Conservation (phyloP, 2,113 vertebrate genomes). For the Nanorana parkeri region DNA sequence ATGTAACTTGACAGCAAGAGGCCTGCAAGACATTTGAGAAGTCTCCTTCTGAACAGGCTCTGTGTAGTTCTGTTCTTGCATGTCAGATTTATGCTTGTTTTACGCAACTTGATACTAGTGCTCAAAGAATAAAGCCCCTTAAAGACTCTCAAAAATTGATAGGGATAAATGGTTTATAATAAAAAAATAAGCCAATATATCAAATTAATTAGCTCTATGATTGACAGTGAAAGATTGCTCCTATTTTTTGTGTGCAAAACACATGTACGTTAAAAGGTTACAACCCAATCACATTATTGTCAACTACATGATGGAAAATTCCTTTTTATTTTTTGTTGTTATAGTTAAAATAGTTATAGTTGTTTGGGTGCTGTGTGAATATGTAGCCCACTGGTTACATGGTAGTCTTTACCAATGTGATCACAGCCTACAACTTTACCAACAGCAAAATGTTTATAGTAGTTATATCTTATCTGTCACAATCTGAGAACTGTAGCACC, state of each 20-base stretch:
- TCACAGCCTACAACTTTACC: background rate
- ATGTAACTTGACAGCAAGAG: slow-evolving; percentile 71
- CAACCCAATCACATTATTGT: too few relatives aligned
- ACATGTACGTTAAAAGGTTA: background rate
- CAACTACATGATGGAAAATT: too few relatives aligned
- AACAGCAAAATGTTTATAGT: background rate
- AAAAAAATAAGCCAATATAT: slow-evolving; percentile 53
- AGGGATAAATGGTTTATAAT: slow-evolving; percentile 31
- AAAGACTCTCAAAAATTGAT: slow-evolving; percentile 52
- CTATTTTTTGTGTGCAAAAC: background rate
- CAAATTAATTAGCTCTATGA: background rate
- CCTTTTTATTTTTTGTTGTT: too few relatives aligned
- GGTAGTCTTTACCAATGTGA: background rate
- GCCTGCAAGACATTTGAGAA: slow-evolving; percentile 73
- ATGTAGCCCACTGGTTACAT: too few relatives aligned
- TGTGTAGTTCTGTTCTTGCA: slow-evolving; percentile 64
- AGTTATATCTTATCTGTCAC: background rate
- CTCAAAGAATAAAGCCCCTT: slow-evolving; percentile 60
- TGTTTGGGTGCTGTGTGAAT: background rate
- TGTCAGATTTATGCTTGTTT: slow-evolving; percentile 68
- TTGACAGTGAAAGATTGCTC: background rate
- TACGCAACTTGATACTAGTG: slow-evolving; percentile 64
- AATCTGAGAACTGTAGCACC: too few relatives aligned
- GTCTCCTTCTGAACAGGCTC: slow-evolving; percentile 62
- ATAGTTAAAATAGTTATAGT: background rate